phyloP scores from a whole-genome alignment of 2,888 invertebrate genomes.

The Dolichopus griseipennis region DNA sequence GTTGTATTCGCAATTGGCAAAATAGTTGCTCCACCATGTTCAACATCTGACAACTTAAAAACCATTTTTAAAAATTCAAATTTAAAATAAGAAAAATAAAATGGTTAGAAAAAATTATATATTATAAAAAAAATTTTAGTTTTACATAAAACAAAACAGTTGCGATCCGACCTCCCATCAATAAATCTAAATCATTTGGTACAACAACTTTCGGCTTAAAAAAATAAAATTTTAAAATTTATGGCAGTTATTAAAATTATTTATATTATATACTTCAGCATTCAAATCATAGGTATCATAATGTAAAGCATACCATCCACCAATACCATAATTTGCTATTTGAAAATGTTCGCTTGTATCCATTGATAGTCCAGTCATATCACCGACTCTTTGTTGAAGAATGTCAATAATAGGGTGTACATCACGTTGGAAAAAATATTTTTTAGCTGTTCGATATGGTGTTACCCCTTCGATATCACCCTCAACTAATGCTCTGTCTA shows the following conservation, averaged over 20 bases:
- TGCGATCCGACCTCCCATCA: conserved; percentile 36
- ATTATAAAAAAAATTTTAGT: conserved; percentile 7
- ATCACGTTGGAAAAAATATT: conserved; percentile 31
- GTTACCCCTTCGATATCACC: conserved; percentile 19
- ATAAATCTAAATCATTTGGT: too few relatives aligned
- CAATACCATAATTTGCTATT: conserved; percentile 37
- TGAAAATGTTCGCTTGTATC: conserved; percentile 33
- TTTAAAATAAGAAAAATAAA: too few relatives aligned
- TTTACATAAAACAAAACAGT: conserved; percentile 41
- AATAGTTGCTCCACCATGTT: conserved; percentile 97
- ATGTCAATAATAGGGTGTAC: conserved; percentile 23
- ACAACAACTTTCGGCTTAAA: too few relatives aligned
- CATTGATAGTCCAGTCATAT: conserved; percentile 34
- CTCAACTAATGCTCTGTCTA: conserved; percentile 27
- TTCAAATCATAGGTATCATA: conserved; percentile 33
- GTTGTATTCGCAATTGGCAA: conserved; percentile 78
- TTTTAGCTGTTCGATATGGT: conserved; percentile 33
- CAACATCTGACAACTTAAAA: conserved; percentile 83
- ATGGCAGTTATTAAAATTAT: too few relatives aligned
- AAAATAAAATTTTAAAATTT: too few relatives aligned
- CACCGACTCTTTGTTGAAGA: conserved; percentile 29
- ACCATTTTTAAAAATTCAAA: conserved; percentile 46
- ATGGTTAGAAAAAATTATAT: not conserved
- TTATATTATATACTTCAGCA: not conserved
- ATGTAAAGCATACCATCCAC: conserved; percentile 35